A percentile compares a stretch with the other conserved stretches of the same genome.
phyloP scores from a whole-genome alignment of 2,888 invertebrate genomes.

The Helobdella robusta region DNA sequence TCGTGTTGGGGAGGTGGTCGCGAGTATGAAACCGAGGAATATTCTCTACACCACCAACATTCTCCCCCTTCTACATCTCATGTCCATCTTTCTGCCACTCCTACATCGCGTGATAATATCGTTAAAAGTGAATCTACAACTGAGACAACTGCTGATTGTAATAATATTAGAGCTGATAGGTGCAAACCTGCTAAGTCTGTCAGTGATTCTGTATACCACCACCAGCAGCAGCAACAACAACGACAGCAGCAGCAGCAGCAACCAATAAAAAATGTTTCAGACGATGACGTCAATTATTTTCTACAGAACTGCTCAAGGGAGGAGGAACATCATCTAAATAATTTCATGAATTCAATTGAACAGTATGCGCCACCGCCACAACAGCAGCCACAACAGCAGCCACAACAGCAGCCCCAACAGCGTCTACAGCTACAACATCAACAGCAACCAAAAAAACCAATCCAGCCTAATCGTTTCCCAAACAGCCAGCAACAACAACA shows the following conservation, averaged over 20 bases:
- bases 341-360: too few species aligned
- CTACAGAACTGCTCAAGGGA: too few species aligned
- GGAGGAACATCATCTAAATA: too few species aligned
- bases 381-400: too few species aligned
- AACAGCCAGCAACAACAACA: neutral
- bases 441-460: neutral
- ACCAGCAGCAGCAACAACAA: neutral
- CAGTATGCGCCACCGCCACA: too few species aligned
- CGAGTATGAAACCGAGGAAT: neutral
- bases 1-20: constrained; percentile 8
- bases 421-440: neutral
- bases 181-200: neutral
- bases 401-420: neutral
- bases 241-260: too few species aligned
- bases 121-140: neutral
- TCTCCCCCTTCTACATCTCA: too few species aligned
- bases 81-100: too few species aligned
- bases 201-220: neutral
- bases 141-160: too few species aligned
- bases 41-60: neutral
- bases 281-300: too few species aligned
- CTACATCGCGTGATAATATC: too few species aligned
- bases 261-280: too few species aligned
- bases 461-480: neutral
- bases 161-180: neutral